These are phyloP conservation scores for Rhopalosiphum padi DNA, from an alignment of 1,140 invertebrate species.

Conservation along the genomic window DNA sequence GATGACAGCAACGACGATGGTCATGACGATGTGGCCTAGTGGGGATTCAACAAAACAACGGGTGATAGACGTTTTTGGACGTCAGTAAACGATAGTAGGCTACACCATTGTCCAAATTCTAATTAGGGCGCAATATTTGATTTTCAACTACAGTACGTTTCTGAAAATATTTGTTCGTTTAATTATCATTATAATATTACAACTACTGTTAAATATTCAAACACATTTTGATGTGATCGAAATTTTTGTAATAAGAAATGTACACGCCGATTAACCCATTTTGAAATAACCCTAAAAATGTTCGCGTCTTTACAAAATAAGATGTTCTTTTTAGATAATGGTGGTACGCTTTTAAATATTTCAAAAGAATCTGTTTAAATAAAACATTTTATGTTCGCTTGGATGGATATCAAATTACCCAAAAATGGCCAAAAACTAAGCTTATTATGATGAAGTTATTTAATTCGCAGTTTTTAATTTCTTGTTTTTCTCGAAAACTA, in stretches of 20 bases:
- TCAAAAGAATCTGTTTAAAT: not conserved
- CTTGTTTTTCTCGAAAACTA: not conserved
- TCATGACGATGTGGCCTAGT: not conserved
- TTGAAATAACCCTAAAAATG: not conserved
- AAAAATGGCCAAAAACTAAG: not conserved
- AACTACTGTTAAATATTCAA: not conserved
- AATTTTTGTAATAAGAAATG: too few relatives aligned
- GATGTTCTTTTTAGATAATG: not conserved
- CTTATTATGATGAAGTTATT: not conserved
- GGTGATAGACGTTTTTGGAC: not conserved
- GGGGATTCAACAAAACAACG: not conserved
- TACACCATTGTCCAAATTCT: not conserved
- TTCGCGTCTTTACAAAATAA: not conserved
- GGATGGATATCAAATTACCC: not conserved
- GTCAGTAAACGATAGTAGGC: not conserved
- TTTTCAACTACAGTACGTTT: not conserved
- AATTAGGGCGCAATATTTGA: not conserved
- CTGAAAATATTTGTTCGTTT: not conserved
- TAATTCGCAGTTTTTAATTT: not conserved
- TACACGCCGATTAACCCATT: not conserved
- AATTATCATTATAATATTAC: too few relatives aligned
- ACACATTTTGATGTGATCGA: not conserved
- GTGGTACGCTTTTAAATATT: not conserved
- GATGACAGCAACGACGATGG: not conserved
- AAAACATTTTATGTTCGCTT: not conserved